These are phyloP conservation scores for Belonocnema kinseyi DNA, from an alignment of 1,140 invertebrate species.

Conservation along the genomic window DNA sequence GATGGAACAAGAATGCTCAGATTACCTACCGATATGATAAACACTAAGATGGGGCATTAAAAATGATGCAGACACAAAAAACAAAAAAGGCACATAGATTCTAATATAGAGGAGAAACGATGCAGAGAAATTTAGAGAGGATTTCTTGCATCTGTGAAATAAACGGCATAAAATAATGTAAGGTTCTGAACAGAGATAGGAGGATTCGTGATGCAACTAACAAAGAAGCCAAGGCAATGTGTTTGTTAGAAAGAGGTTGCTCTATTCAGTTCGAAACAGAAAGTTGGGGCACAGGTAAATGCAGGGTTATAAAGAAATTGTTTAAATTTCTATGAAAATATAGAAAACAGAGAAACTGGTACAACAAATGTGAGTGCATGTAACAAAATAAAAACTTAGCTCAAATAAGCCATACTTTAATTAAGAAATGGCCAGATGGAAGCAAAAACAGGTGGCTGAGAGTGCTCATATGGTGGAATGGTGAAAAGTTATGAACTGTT, in stretches of 20 bases:
- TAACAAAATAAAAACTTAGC: background rate
- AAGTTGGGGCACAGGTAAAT: background rate
- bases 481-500: too few relatives aligned
- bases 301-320: background rate
- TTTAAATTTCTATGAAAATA: background rate
- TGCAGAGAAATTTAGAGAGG: background rate
- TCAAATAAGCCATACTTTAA: background rate
- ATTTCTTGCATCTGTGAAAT: background rate
- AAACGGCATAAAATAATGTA: background rate
- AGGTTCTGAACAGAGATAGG: background rate
- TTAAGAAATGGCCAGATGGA: background rate
- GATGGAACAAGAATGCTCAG: constrained; percentile 32
- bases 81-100: background rate
- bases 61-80: background rate
- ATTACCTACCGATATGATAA: constrained; percentile 38
- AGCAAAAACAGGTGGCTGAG: too few relatives aligned
- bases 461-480: too few relatives aligned
- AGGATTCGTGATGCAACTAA: background rate
- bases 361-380: background rate
- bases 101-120: background rate
- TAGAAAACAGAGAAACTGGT: background rate
- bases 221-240: background rate
- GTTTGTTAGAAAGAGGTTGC: background rate
- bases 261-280: background rate
- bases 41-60: background rate